These are phyloP conservation scores for Melangyna quadrimaculata DNA, from an alignment of 2,888 invertebrate species.

Conservation along the genomic window DNA sequence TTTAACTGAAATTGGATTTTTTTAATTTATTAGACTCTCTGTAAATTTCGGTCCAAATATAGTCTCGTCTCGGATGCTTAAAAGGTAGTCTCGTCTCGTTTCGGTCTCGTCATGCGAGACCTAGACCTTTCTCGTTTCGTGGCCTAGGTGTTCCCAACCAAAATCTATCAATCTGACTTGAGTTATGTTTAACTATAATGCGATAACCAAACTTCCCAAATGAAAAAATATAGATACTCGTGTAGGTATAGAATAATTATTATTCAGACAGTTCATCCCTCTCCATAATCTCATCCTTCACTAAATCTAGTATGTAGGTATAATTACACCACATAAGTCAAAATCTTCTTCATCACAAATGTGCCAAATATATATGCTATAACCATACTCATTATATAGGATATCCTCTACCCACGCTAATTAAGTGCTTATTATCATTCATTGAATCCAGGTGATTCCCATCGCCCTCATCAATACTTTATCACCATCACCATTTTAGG, in stretches of 20 bases:
- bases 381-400: constrained; percentile 22
- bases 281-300: background rate
- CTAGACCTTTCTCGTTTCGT: no score
- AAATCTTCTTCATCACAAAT: constrained; percentile 45
- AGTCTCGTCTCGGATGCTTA: no score
- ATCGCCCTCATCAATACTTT: background rate
- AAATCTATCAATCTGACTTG: background rate
- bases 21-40: no score
- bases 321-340: constrained; percentile 59
- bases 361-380: constrained; percentile 47
- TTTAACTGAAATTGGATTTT: no score
- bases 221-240: no score
- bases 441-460: constrained; percentile 48
- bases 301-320: background rate
- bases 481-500: no score
- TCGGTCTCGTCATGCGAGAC: no score
- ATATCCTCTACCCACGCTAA: constrained; percentile 40
- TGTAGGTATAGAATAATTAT: background rate
- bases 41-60: no score
- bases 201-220: background rate
- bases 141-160: no score
- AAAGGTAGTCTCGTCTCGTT: no score
- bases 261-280: background rate
- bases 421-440: constrained; percentile 61
- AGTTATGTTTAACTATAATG: constrained; percentile 6